These are phyloP conservation scores for Hephaestus fuliginosus DNA, from an alignment of 2,797 vertebrate species.

Conservation along the genomic window DNA sequence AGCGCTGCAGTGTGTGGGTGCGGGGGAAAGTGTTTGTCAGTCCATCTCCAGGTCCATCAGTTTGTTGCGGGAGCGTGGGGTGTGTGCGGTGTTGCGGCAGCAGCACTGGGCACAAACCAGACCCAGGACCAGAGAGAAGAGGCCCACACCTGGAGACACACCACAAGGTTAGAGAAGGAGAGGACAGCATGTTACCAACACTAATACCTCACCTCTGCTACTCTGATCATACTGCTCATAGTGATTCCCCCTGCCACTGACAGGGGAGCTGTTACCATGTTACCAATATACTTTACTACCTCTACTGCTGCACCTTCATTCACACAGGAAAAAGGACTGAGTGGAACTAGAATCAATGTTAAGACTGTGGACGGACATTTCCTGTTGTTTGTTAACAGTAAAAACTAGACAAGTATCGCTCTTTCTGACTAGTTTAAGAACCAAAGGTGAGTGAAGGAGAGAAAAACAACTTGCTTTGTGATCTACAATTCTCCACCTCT, in stretches of 20 bases:
- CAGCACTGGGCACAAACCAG: conserved; percentile 94
- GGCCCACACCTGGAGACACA: conserved; percentile 83
- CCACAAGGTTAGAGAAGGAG: neutral
- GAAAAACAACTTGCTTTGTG: too few relatives aligned
- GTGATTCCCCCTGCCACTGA: neutral
- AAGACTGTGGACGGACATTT: too few relatives aligned
- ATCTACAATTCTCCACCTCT: too few relatives aligned
- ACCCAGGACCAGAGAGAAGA: conserved; percentile 94
- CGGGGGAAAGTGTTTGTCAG: conserved; percentile 85
- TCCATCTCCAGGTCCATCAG: conserved; percentile 97
- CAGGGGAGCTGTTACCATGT: neutral
- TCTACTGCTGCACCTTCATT: neutral
- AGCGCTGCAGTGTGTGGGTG: conserved; percentile 66
- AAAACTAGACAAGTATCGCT: too few relatives aligned
- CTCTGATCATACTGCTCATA: neutral
- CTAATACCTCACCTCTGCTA: neutral
- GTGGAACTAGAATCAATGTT: neutral
- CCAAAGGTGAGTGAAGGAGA: too few relatives aligned
- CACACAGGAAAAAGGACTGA: neutral
- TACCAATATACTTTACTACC: neutral
- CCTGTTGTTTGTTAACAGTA: too few relatives aligned
- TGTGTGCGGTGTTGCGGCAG: conserved; percentile 86
- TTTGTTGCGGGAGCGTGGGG: conserved; percentile 88
- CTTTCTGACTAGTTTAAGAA: too few relatives aligned
- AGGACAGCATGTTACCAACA: neutral